Conservation (phyloP, 1,140 invertebrate genomes). For the Conus ventricosus region DNA sequence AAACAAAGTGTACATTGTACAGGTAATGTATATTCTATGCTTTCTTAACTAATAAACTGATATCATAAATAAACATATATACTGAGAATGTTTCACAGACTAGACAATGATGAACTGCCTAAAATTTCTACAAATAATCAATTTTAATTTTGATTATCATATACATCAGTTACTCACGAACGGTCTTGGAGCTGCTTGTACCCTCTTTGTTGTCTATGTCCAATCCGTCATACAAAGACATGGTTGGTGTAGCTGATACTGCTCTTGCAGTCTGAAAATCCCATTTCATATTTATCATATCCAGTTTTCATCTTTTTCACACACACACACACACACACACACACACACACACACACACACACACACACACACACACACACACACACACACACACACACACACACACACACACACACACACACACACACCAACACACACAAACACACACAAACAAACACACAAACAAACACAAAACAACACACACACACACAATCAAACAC, state of each 20-base stretch:
- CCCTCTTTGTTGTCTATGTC: slow-evolving; percentile 71
- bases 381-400: slow-evolving; percentile 10
- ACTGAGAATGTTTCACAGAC: no score
- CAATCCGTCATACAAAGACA: slow-evolving; percentile 74
- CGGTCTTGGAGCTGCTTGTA: slow-evolving; percentile 62
- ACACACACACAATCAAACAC: no score
- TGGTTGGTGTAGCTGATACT: slow-evolving; percentile 37
- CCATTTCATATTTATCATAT: neutral
- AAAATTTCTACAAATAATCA: no score
- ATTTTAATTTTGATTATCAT: no score
- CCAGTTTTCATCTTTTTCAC: neutral
- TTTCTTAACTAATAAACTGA: no score
- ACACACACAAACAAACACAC: no score
- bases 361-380: neutral
- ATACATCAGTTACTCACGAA: slow-evolving; percentile 43
- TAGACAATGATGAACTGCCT: no score
- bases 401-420: slow-evolving; percentile 10
- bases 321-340: neutral
- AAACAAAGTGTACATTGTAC: no score
- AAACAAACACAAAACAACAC: no score
- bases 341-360: slow-evolving; percentile 5
- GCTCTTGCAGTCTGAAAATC: neutral
- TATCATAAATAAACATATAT: no score
- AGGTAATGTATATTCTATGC: no score
- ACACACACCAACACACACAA: neutral